phyloP scores from a whole-genome alignment of 2,797 vertebrate species.

The Gallinago solitaria region DNA sequence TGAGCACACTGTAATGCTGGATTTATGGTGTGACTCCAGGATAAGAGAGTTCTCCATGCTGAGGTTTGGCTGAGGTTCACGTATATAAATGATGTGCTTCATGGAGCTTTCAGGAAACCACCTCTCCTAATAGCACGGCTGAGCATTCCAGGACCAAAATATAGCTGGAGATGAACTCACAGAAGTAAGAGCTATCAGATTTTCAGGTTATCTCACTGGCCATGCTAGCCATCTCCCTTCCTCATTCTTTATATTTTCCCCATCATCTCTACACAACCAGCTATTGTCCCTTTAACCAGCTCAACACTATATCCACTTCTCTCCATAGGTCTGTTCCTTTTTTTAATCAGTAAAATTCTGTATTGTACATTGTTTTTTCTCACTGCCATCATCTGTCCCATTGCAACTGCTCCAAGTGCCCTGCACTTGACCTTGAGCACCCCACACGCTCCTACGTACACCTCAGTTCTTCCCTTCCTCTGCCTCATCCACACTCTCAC shows the following conservation, averaged over 20 bases:
- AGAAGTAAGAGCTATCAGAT: not conserved
- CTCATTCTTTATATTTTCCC: not conserved
- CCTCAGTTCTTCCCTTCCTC: not conserved
- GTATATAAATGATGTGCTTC: not conserved
- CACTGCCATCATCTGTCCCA: not conserved
- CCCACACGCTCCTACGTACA: not conserved
- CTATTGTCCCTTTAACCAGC: not conserved
- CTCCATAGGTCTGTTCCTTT: not conserved
- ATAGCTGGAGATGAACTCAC: not conserved
- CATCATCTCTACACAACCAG: not conserved
- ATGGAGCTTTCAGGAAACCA: not conserved
- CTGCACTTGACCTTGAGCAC: not conserved
- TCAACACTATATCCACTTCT: not conserved
- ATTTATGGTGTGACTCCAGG: not conserved
- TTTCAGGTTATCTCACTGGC: not conserved
- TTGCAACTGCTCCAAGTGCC: not conserved
- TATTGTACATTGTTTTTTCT: not conserved
- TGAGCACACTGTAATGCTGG: not conserved
- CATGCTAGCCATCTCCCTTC: not conserved
- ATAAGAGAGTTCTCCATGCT: not conserved
- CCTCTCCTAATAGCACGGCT: not conserved
- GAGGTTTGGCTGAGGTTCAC: not conserved
- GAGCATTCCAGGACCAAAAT: not conserved
- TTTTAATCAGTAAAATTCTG: not conserved
- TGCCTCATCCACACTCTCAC: accelerated